phyloP scores from a whole-genome alignment of 2,113 vertebrate genomes.

The Pachyramphus minor region DNA sequence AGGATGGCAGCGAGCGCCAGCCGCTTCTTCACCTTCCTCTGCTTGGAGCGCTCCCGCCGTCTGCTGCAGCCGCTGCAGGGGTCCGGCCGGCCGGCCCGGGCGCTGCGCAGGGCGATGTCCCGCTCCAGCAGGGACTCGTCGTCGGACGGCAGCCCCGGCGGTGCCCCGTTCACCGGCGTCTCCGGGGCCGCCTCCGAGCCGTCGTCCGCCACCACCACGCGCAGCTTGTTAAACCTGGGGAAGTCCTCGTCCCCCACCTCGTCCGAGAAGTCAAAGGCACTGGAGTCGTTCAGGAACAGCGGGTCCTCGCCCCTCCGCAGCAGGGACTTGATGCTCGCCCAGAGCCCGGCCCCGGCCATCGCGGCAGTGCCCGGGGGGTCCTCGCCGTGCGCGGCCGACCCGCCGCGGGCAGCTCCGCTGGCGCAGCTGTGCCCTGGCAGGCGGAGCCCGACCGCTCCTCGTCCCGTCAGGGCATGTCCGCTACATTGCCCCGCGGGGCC shows the following conservation, averaged over 20 bases:
- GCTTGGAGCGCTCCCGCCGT: conserved; percentile 75
- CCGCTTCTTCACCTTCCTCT: conserved; percentile 81
- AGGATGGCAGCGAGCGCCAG: conserved; percentile 83
- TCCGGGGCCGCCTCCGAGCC: conserved; percentile 54
- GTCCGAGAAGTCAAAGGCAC: conserved; percentile 85
- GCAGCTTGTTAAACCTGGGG: conserved; percentile 85
- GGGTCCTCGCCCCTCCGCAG: conserved; percentile 72
- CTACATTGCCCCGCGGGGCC: background rate
- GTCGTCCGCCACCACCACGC: conserved; percentile 88
- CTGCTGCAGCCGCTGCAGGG: conserved; percentile 81
- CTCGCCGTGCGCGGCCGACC: background rate
- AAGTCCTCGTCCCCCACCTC: conserved; percentile 79
- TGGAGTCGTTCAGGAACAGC: conserved; percentile 82
- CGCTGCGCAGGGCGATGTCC: conserved; percentile 52
- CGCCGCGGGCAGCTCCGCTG: background rate
- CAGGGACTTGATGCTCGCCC: conserved; percentile 78
- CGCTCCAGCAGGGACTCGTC: conserved; percentile 84
- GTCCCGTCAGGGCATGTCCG: conserved; percentile 12
- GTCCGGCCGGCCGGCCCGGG: conserved; percentile 66
- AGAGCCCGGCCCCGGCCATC: conserved; percentile 81
- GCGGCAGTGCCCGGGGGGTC: background rate
- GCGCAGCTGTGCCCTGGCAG: background rate
- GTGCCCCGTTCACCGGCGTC: conserved; percentile 73
- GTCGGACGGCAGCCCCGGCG: conserved; percentile 70
- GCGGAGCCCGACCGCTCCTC: background rate